Conservation (phyloP, 2,113 vertebrate genomes). For the Martes martes region DNA sequence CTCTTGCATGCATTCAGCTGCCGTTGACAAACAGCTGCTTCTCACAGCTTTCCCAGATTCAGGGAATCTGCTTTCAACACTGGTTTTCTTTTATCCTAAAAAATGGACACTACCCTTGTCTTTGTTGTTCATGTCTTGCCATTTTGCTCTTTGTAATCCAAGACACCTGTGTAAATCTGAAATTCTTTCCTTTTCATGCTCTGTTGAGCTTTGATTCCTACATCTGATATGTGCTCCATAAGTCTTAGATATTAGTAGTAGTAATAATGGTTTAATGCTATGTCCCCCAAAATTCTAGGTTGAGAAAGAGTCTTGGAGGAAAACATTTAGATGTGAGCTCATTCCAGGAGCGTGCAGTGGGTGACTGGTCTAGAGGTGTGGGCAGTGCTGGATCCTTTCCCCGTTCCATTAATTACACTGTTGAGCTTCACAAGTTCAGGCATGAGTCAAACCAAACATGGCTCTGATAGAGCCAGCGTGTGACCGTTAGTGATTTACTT, state of each 20-base stretch:
- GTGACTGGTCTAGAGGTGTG: not conserved
- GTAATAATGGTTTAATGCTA: not conserved
- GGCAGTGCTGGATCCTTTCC: not conserved
- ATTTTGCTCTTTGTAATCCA: conserved; percentile 6
- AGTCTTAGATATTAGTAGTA: not conserved
- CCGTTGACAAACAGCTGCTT: not conserved
- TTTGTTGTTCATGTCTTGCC: not conserved
- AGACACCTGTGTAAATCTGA: not conserved
- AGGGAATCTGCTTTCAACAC: not conserved
- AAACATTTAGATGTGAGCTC: conserved; percentile 34
- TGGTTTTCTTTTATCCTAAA: conserved; percentile 12
- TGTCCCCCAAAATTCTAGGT: not conserved
- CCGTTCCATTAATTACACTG: not conserved
- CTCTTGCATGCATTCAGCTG: not conserved
- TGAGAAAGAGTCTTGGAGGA: conserved; percentile 42
- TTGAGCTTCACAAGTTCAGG: not conserved
- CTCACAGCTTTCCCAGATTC: not conserved
- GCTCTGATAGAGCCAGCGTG: not conserved
- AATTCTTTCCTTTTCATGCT: not conserved
- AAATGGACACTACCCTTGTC: not conserved
- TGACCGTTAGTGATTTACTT: not conserved
- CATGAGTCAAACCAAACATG: not conserved
- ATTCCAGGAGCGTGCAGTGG: not conserved
- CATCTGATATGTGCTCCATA: not conserved
- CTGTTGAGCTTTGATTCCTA: not conserved